Base-by-base conservation (phyloP, 2,797 vertebrate genomes). In the Oreortyx pictus region DNA sequence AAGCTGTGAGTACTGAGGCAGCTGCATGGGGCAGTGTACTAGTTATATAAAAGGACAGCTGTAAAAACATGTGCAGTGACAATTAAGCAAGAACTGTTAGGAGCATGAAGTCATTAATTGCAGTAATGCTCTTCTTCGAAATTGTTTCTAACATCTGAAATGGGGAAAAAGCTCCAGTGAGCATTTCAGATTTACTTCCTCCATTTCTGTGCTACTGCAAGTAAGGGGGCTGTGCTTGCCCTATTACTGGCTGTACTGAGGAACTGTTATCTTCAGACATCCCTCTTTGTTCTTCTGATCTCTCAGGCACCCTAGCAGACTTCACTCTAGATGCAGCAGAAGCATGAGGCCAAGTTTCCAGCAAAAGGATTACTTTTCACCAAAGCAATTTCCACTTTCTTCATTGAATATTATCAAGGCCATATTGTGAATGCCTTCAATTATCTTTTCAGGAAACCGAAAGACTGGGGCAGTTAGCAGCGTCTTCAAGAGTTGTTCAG, bases 61-160 rank as follows among this genome's bases (percentile, higher is more conserved):
- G 94, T 96, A 95, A 96, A 97, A 97, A 96, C 91, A 97, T 67
- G 94, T 94, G 86, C 31, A 50, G 91, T 1, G 1, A 92, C 82
- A 96, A 95, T 86, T 93, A 95, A 91, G 92, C 81, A 90, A 96
- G 85, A 77, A 50, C 91, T 82, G 86, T 73, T 68, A 88, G 86
- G 96, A 90, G 47, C 50, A 86, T 92, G 49, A 84, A 92, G 75
- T 94, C 95, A 95, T 91, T 94, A 79, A 66, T 92, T 94, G 66
- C 60, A 93, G 76, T 62, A 73, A 93, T 50, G 19, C 52, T 90
- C 59, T 87, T 93, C 88, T 95, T 62, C 86, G 93, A 96, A 96
- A 95, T 91, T 76, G 77, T 75, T 62, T 47, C 79, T 93, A 77
- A 81, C 70, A 93, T 66, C 47, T 84, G 64, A 66, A 96, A 94